Base-by-base conservation (phyloP, 2,888 invertebrate genomes). In the Rhabditophanes sp. region DNA sequence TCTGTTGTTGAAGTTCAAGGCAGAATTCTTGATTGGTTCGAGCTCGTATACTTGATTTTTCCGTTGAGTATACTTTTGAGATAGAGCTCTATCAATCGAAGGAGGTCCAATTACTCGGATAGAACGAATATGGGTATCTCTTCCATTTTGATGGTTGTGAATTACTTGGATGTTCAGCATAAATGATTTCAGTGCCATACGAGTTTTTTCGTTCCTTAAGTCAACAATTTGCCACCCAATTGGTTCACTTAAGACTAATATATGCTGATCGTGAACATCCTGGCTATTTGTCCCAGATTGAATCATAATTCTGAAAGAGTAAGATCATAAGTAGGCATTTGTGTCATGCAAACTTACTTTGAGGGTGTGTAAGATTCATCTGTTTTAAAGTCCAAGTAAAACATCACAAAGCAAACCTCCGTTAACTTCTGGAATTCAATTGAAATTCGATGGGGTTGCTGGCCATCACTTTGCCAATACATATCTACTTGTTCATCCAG, bases 391-490 rank as follows among this genome's bases (percentile, higher is more conserved):
- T 99, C 93, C 0, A 88, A 83, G 65, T 87, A 99, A 42, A 99
- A 80, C 66, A 83, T 87, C 47, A 99, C 80, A 68, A 88, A 84
- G 30, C 81, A 79, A 7, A 96, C 79, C 46, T 84, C 83, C 1
- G 85, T 93, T 69, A 44, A 37, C 8, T 39, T 36, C 17, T 46
- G 53, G 35, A 60, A 64, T 25, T 58, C 56, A 46, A 96, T 83
- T 64, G 90, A 93, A 0, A 96, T 85, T 44, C 90, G 72, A 69
- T 96, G 96, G 3, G 96, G 96, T 42, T 96, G 74, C 51, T 90
- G 90, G 0, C 96, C 96, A 68, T 99, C 96, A 0, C 90, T 93
- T 67, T 96, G 96, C 96, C 96, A 96, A 67, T 90, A 96, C 3
- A 88, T 87, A 51, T 96, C 96, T 68, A 82, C 79, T 44, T 82